A percentile compares a stretch with the other conserved stretches of the same genome.
These are phyloP conservation scores for Hippocampus barbouri DNA, from an alignment of 2,113 vertebrate genomes.

Conservation along the genomic window DNA sequence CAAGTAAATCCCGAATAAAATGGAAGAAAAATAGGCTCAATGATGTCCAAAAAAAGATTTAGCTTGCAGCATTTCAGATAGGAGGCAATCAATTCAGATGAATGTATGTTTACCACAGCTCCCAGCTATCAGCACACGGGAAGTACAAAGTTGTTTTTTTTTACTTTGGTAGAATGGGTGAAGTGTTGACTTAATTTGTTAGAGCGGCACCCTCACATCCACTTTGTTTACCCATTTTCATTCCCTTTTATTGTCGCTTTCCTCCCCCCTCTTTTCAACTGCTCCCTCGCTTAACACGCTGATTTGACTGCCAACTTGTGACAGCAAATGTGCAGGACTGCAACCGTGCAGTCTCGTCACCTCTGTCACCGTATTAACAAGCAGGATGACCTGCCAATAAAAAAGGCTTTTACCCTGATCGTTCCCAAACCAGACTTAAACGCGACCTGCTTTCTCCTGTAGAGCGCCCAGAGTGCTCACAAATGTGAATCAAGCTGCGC, in stretches of 20 bases:
- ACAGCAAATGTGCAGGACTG: constrained; percentile 43
- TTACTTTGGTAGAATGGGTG: constrained; percentile 26
- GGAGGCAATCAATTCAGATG: constrained; percentile 23
- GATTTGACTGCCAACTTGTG: constrained; percentile 60
- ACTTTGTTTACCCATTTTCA: constrained; percentile 58
- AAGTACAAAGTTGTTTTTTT: constrained; percentile 33
- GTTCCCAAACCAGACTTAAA: constrained; percentile 68
- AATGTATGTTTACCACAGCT: constrained; percentile 31
- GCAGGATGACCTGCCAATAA: constrained; percentile 72
- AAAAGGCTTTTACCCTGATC: constrained; percentile 77
- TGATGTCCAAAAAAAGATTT: constrained; percentile 3
- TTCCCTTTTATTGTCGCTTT: constrained; percentile 45
- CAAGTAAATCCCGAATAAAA: neutral
- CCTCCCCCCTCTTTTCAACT: constrained; percentile 26
- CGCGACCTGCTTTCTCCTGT: constrained; percentile 45
- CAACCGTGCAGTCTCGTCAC: constrained; percentile 45
- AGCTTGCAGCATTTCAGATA: constrained; percentile 20
- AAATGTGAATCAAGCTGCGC: constrained; percentile 59
- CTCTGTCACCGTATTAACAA: constrained; percentile 59
- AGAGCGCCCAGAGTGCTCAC: constrained; percentile 58
- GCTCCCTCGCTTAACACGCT: constrained; percentile 17
- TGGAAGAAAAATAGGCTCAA: neutral
- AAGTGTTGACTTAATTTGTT: constrained; percentile 65
- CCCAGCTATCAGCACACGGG: constrained; percentile 32
- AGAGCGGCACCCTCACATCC: constrained; percentile 55